A percentile compares a stretch with the other conserved stretches of the same genome.
These are phyloP conservation scores for Ashinkailepas kermadecensis DNA, from an alignment of 2,888 invertebrate genomes.

Conservation along the genomic window DNA sequence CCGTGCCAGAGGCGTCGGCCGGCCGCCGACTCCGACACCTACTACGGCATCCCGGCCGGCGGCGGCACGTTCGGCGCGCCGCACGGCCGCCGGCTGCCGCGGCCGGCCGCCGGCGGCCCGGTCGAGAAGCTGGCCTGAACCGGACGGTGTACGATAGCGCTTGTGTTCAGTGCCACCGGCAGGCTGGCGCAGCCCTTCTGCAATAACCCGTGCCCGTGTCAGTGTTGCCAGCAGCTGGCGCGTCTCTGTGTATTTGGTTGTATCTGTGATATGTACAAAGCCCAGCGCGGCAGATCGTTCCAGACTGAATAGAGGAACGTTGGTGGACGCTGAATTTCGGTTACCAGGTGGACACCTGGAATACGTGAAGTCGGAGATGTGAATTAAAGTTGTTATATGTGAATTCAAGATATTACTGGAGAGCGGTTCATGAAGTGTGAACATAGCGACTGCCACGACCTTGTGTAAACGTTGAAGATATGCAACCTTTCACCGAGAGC, in stretches of 20 bases:
- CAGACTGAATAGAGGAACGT: conserved; percentile 1
- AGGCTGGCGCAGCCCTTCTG: neutral
- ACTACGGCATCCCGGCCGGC: conserved; percentile 12
- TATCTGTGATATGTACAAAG: conserved; percentile 20
- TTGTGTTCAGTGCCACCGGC: neutral
- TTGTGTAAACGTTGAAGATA: no score
- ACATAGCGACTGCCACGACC: no score
- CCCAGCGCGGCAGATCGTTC: conserved; percentile 3
- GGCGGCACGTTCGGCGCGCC: neutral
- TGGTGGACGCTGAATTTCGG: neutral
- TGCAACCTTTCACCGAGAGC: no score
- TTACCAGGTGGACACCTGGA: no score
- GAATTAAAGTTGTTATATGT: no score
- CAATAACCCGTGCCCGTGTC: conserved; percentile 4
- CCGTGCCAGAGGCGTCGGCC: neutral
- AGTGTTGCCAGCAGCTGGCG: neutral
- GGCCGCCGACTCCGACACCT: neutral
- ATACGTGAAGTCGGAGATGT: no score
- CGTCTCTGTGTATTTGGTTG: conserved; percentile 15
- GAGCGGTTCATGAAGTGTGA: no score
- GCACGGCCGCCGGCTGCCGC: neutral
- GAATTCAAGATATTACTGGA: no score
- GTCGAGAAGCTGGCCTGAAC: conserved; percentile 5
- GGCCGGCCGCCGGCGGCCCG: neutral
- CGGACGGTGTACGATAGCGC: neutral